A percentile compares a stretch with the other conserved stretches of the same genome.
Evolutionary conservation across 2,113 vertebrate species (phyloP).

Genomic region (Leucopternis melanops): DNA sequence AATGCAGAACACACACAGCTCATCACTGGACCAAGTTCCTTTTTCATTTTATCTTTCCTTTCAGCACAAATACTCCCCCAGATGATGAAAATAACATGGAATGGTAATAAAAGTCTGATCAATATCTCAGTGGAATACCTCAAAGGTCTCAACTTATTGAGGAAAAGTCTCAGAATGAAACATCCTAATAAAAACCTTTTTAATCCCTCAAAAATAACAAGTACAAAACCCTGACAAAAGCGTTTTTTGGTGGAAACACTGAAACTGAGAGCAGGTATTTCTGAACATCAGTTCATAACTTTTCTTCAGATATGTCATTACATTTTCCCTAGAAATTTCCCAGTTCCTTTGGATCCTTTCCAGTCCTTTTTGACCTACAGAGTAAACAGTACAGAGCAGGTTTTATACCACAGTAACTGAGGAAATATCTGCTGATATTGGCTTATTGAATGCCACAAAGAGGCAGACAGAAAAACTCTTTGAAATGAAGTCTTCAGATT

Average conservation of each 20-base stretch:
- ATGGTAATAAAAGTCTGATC: conserved; percentile 2
- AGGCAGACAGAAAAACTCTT: background rate
- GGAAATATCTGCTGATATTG: background rate
- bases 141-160: background rate
- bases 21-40: background rate
- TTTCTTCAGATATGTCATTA: background rate
- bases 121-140: conserved; percentile 23
- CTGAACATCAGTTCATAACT: background rate
- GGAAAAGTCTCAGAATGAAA: background rate
- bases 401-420: background rate
- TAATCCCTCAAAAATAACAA: conserved; percentile 16
- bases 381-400: background rate
- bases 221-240: conserved; percentile 30
- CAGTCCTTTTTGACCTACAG: conserved; percentile 7
- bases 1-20: background rate
- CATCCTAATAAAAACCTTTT: conserved; percentile 7
- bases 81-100: background rate
- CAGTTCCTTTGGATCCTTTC: background rate
- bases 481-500: background rate
- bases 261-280: conserved; percentile 13
- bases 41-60: background rate
- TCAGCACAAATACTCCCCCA: background rate
- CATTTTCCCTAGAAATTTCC: conserved; percentile 8
- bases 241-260: background rate
- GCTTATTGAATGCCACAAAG: background rate